These are phyloP conservation scores for Pipa parva DNA, from an alignment of 2,113 vertebrate species.

Conservation along the genomic window DNA sequence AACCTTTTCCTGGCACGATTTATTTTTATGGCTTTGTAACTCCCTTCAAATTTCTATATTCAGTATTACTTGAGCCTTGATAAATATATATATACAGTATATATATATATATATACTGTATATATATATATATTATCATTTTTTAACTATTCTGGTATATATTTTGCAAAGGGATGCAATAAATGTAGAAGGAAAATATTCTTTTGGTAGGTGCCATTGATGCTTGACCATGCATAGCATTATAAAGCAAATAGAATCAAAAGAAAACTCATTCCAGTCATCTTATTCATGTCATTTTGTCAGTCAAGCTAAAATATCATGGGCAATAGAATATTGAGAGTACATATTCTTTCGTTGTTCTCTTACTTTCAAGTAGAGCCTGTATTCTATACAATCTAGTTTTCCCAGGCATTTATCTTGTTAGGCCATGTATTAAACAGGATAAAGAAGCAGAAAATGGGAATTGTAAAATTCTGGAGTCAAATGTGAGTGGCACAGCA, in stretches of 20 bases:
- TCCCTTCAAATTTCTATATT: too few relatives aligned
- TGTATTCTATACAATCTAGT: constrained; percentile 50
- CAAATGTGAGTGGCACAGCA: constrained; percentile 74
- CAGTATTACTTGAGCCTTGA: too few relatives aligned
- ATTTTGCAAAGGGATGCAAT: neutral
- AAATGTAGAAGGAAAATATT: constrained; percentile 11
- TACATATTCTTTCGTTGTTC: constrained; percentile 54
- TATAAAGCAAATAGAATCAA: accelerated
- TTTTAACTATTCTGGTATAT: neutral
- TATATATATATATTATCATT: neutral
- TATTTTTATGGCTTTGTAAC: too few relatives aligned
- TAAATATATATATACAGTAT: too few relatives aligned
- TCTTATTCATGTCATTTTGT: constrained; percentile 50
- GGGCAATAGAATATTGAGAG: constrained; percentile 54
- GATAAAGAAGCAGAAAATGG: constrained; percentile 49
- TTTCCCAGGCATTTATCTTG: constrained; percentile 53
- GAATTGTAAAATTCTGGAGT: constrained; percentile 74
- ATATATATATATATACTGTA: neutral
- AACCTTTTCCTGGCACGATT: too few relatives aligned
- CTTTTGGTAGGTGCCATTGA: constrained; percentile 2
- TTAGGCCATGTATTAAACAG: constrained; percentile 52
- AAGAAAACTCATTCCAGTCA: constrained; percentile 35
- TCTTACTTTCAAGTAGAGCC: constrained; percentile 37
- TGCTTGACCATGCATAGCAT: constrained; percentile 6
- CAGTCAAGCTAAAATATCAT: constrained; percentile 49